Evolutionary conservation across 2,113 vertebrate species (phyloP).

Genomic region (Ochotona curzoniae): DNA sequence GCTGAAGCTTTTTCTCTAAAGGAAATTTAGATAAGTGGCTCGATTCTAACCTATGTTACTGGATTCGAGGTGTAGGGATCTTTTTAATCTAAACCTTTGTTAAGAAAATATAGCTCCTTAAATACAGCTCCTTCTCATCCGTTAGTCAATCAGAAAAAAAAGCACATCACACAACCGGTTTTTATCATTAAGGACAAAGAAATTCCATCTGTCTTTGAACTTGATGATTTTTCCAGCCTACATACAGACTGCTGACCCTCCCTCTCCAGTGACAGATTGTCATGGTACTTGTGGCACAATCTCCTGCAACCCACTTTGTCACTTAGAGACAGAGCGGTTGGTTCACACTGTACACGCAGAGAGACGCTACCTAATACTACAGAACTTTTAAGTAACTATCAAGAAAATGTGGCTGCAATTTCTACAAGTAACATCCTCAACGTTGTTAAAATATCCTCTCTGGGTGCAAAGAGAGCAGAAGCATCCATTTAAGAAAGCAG

Average conservation of each 20-base stretch:
- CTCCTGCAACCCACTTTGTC: not conserved
- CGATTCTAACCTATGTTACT: conserved; percentile 24
- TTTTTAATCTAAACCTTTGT: conserved; percentile 41
- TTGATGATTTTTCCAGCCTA: not conserved
- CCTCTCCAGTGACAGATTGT: not conserved
- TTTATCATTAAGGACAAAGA: conserved; percentile 15
- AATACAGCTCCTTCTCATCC: conserved; percentile 36
- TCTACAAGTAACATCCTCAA: not conserved
- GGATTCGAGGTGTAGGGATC: not conserved
- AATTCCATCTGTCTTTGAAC: conserved; percentile 53
- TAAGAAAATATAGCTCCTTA: conserved; percentile 42
- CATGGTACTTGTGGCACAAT: not conserved
- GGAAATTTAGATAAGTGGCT: not conserved
- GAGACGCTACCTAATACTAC: not conserved
- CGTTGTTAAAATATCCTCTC: not conserved
- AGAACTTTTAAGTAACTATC: not conserved
- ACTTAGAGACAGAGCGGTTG: not conserved
- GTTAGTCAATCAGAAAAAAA: conserved; percentile 36
- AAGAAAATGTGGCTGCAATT: not conserved
- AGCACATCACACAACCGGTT: conserved; percentile 17
- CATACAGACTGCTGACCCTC: rapidly evolving
- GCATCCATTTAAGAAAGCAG: not conserved
- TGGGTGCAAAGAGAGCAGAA: not conserved
- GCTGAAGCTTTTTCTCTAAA: not conserved
- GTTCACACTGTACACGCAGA: not conserved